Conservation (phyloP, 2,888 invertebrate species). For the Andrena hattorfiana region DNA sequence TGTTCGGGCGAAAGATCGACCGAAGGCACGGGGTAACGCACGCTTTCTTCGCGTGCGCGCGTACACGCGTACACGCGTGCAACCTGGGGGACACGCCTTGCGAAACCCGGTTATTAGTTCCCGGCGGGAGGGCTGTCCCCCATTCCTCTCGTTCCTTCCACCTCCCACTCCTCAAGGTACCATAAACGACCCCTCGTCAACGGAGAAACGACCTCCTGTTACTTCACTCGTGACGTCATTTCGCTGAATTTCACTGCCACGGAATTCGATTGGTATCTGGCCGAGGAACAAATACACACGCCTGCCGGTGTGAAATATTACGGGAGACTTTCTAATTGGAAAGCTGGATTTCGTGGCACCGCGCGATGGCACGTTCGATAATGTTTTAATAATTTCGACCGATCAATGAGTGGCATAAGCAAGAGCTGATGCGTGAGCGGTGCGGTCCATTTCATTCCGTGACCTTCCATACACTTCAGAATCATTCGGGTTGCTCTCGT, state of each 20-base stretch:
- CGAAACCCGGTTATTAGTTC: constrained; percentile 83
- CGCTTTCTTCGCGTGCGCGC: constrained; percentile 59
- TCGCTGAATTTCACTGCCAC: constrained; percentile 42
- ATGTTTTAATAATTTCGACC: background rate
- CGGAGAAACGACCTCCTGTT: constrained; percentile 59
- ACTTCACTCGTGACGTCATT: constrained; percentile 66
- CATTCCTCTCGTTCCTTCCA: constrained; percentile 42
- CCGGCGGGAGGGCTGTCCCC: constrained; percentile 75
- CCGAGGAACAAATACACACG: background rate
- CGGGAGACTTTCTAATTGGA: constrained; percentile 56
- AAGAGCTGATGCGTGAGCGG: background rate
- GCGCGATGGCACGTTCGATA: constrained; percentile 14
- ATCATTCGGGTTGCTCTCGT: background rate
- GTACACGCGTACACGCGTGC: constrained; percentile 64
- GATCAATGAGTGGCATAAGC: background rate
- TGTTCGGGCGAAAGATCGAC: constrained; percentile 43
- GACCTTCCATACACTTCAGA: background rate
- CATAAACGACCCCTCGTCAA: constrained; percentile 57
- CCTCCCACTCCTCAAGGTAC: constrained; percentile 49
- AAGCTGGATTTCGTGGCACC: constrained; percentile 26
- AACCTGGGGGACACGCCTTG: constrained; percentile 65
- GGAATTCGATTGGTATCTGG: constrained; percentile 48
- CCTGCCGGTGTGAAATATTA: constrained; percentile 9
- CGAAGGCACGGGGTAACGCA: constrained; percentile 31
- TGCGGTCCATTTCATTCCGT: background rate